Conservation (phyloP, 2,797 vertebrate species). For the Capromys pilorides region DNA sequence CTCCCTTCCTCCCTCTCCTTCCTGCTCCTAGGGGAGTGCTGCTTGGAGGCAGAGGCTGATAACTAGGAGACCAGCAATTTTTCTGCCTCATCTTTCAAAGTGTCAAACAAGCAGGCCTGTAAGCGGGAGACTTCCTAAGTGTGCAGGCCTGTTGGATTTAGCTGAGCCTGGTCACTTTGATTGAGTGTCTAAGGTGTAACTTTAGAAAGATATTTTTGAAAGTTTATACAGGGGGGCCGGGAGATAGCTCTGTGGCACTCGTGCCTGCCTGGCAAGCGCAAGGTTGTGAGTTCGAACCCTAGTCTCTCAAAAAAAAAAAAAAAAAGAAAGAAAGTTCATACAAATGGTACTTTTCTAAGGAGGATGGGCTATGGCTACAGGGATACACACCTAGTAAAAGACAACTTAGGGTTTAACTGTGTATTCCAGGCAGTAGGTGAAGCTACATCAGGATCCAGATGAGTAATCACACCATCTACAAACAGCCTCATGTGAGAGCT, state of each 20-base stretch:
- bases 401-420: neutral
- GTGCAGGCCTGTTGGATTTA: neutral
- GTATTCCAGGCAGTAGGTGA: neutral
- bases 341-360: neutral
- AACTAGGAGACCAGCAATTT: constrained; percentile 55
- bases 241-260: no score
- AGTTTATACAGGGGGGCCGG: no score
- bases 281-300: no score
- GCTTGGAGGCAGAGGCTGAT: constrained; percentile 26
- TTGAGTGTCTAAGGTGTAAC: neutral
- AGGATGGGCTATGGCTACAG: neutral
- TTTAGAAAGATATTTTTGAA: neutral
- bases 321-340: no score
- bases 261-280: no score
- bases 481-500: neutral
- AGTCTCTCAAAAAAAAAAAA: no score
- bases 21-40: neutral
- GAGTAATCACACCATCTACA: neutral
- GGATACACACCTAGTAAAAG: neutral
- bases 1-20: neutral
- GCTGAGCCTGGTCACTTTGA: neutral
- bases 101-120: constrained; percentile 36
- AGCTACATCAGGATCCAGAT: neutral
- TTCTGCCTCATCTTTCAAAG: constrained; percentile 57
- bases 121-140: neutral